A percentile compares a stretch with the other conserved stretches of the same genome.
Evolutionary conservation across 2,888 invertebrate genomes (phyloP).

Genomic region (Lasioglossum marginatum): DNA sequence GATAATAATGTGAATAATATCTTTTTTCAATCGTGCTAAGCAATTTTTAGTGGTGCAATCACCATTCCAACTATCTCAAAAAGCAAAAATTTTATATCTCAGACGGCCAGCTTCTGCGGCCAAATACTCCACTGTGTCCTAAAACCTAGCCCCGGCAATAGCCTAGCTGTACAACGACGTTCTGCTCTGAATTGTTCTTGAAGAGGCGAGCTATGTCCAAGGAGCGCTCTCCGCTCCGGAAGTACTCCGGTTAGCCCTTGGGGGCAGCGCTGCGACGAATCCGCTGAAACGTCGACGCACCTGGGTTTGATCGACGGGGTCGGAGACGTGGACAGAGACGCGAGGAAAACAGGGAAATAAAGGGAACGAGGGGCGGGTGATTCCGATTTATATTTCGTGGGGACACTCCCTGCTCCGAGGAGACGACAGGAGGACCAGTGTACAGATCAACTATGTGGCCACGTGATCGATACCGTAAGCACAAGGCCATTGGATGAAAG

Average conservation of each 20-base stretch:
- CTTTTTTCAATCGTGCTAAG: no score
- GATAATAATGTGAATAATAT: no score
- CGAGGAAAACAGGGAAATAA: background rate
- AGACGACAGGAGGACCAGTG: slow-evolving; percentile 42
- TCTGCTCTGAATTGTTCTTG: background rate
- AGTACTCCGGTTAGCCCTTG: background rate
- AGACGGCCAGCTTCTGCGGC: no score
- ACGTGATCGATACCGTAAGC: slow-evolving; percentile 64
- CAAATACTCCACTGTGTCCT: background rate
- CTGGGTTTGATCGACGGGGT: background rate
- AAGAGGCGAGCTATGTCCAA: background rate
- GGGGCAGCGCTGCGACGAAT: background rate
- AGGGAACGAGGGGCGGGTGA: background rate
- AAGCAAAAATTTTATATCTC: no score
- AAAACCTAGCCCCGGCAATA: background rate
- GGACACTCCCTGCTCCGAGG: slow-evolving; percentile 22
- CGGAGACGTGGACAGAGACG: background rate
- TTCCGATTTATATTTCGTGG: slow-evolving; percentile 21
- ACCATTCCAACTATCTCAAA: no score
- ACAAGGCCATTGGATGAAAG: slow-evolving; percentile 45
- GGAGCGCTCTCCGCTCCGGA: background rate
- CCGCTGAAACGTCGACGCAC: background rate
- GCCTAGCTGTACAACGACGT: background rate
- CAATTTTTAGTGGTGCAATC: no score
- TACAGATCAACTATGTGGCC: slow-evolving; percentile 51